Evolutionary conservation across 2,888 invertebrate genomes (phyloP).

Genomic region (Drosophila barbarae): DNA sequence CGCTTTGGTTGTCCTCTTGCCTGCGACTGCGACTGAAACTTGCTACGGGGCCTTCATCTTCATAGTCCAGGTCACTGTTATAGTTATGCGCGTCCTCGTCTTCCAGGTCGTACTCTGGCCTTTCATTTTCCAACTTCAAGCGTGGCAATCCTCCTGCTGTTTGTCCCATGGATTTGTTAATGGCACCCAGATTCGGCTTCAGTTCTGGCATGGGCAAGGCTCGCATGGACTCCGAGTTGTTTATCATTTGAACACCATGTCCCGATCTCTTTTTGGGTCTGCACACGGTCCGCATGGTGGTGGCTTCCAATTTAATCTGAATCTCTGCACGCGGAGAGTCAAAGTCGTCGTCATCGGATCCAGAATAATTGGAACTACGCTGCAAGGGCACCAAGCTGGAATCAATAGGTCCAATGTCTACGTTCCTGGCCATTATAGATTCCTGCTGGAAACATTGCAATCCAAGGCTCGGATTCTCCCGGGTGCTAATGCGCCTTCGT

Average conservation of each 20-base stretch:
- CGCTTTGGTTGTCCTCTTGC: not conserved
- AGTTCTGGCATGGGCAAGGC: slow-evolving; percentile 46
- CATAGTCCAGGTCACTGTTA: slow-evolving; percentile 22
- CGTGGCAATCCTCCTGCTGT: slow-evolving; percentile 19
- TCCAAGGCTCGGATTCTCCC: slow-evolving; percentile 43
- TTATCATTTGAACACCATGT: slow-evolving; percentile 9
- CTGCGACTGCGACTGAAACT: slow-evolving; percentile 1
- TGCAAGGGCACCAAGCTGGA: slow-evolving; percentile 15
- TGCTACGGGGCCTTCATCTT: not conserved
- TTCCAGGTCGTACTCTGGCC: slow-evolving; percentile 21
- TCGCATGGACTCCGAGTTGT: slow-evolving; percentile 35
- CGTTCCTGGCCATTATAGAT: not conserved
- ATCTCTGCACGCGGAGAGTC: slow-evolving; percentile 45
- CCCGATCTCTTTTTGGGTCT: slow-evolving; percentile 45
- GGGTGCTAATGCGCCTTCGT: slow-evolving; percentile 47
- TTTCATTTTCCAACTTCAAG: slow-evolving; percentile 21
- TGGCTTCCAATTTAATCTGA: slow-evolving; percentile 53
- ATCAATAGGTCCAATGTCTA: slow-evolving; percentile 16
- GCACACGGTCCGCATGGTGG: slow-evolving; percentile 50
- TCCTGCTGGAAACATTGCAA: slow-evolving; percentile 24
- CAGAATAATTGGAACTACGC: slow-evolving; percentile 9
- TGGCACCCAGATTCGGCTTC: slow-evolving; percentile 48
- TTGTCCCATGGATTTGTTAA: slow-evolving; percentile 27
- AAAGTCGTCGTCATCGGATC: slow-evolving; percentile 48
- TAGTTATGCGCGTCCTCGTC: slow-evolving; percentile 31